These are phyloP conservation scores for Rhinopomastus cyanomelas DNA, from an alignment of 2,113 vertebrate species.

Conservation along the genomic window DNA sequence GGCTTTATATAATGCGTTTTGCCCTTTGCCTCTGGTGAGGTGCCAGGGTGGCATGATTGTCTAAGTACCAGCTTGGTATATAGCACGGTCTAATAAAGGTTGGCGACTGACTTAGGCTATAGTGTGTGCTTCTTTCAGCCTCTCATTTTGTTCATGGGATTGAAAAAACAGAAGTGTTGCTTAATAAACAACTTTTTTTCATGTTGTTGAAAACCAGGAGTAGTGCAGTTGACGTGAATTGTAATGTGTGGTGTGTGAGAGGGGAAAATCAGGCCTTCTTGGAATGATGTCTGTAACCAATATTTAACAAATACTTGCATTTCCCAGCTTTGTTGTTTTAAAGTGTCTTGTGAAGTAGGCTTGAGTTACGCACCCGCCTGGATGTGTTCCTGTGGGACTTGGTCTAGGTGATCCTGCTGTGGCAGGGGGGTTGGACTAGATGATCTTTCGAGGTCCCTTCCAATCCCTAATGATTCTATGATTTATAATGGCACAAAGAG, in stretches of 20 bases:
- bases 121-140: neutral
- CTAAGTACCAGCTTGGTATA: neutral
- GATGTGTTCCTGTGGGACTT: too few species aligned
- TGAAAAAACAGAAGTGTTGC: neutral
- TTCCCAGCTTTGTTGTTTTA: neutral
- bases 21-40: neutral
- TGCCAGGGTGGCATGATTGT: neutral
- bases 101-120: neutral
- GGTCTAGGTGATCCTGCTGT: too few species aligned
- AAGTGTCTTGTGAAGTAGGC: neutral
- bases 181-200: neutral
- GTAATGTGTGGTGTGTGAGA: neutral
- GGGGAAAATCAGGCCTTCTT: neutral
- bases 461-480: too few species aligned
- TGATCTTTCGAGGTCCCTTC: too few species aligned
- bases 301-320: neutral
- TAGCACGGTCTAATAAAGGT: neutral
- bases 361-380: neutral
- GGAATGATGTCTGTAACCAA: fast-evolving
- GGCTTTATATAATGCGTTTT: neutral
- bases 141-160: neutral
- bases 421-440: too few species aligned
- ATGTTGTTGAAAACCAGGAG: neutral
- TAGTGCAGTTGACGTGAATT: neutral
- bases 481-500: fast-evolving